Evolutionary conservation across 23 tunicate species (phyloP).

Genomic region (Halocynthia roretzi): DNA sequence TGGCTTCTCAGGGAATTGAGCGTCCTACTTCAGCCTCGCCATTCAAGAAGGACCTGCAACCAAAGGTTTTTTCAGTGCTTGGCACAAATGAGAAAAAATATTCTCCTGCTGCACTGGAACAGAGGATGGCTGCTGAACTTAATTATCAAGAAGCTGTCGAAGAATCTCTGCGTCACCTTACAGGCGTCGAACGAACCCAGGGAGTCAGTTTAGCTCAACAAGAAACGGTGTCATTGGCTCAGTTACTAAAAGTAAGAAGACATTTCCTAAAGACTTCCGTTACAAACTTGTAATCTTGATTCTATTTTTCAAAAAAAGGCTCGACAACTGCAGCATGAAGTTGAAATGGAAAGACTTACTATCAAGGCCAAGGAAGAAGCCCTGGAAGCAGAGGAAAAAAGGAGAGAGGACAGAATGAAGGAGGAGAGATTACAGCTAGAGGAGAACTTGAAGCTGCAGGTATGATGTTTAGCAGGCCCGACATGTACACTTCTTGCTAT

Average conservation of each 20-base stretch:
- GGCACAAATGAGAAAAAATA: conserved; percentile 9
- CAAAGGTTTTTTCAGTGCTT: conserved; percentile 1
- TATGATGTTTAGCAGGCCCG: too few relatives aligned
- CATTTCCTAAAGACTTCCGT: neutral
- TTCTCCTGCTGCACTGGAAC: conserved; percentile 78
- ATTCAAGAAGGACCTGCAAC: too few relatives aligned
- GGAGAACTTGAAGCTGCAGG: too few relatives aligned
- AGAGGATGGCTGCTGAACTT: conserved; percentile 52
- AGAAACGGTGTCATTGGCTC: conserved; percentile 78
- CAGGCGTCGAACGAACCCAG: conserved; percentile 42
- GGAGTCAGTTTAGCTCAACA: conserved; percentile 68
- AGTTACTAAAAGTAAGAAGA: conserved; percentile 44
- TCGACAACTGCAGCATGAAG: conserved; percentile 53
- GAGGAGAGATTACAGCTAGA: too few relatives aligned
- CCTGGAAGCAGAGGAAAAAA: conserved; percentile 22
- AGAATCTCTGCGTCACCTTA: conserved; percentile 56
- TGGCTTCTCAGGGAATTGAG: too few relatives aligned
- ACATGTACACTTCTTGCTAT: too few relatives aligned
- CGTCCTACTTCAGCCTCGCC: too few relatives aligned
- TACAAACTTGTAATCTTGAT: neutral
- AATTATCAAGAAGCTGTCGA: conserved; percentile 58
- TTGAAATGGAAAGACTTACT: conserved; percentile 60
- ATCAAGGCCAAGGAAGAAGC: conserved; percentile 59
- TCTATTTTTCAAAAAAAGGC: conserved; percentile 11
- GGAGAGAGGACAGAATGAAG: neutral